Base-by-base conservation (phyloP, 2,888 invertebrate species). In the Tenthredo notha region DNA sequence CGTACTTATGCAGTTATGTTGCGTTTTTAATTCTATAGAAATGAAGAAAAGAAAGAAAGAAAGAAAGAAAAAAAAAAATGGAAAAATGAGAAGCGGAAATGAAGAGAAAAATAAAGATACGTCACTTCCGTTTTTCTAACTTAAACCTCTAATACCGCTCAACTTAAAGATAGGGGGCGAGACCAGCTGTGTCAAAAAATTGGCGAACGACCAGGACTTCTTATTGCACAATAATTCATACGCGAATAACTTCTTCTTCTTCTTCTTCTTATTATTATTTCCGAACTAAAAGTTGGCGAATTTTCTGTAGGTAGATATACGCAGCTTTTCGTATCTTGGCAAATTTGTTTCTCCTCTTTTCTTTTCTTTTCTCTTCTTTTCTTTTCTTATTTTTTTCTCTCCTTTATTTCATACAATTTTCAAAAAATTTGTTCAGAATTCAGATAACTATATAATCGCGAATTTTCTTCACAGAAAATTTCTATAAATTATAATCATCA, bases 191-290 rank as follows among this genome's bases (percentile, higher is more conserved):
- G 21, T n/a, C 21, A 12, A 25, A 74, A 74, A 21, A 74, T 74
- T 74, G 72, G 72, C 72, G n/a, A 74, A 43, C n/a, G 43, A 74
- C 72, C 72, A 74, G 43, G 18, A 43, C 40, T 43, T 43, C 40
- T 74, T 74, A 43, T 74, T 74, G 72, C 72, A 74, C 72, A 74
- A 74, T 74, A 74, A 43, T 74, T 43, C 43, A 74, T 74, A 43
- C 72, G 72, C 72, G 43, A 43, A 74, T 74, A 74, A 74, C 43
- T 67, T 25, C 61, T 25, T 25, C 61, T 25, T 21, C n/a, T 3
- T 37, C 33, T 33, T 33, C 37, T 37, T n/a, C 54, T 54, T n/a
- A n/a, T 54, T 54, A 6, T 54, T n/a, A 18, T 70, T 37, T 18
- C 9, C 70, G 9, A n/a, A 43, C 72, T 43, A 21, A 43, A 43